Conservation (phyloP, 2,797 vertebrate genomes). For the Tapera naevia region DNA sequence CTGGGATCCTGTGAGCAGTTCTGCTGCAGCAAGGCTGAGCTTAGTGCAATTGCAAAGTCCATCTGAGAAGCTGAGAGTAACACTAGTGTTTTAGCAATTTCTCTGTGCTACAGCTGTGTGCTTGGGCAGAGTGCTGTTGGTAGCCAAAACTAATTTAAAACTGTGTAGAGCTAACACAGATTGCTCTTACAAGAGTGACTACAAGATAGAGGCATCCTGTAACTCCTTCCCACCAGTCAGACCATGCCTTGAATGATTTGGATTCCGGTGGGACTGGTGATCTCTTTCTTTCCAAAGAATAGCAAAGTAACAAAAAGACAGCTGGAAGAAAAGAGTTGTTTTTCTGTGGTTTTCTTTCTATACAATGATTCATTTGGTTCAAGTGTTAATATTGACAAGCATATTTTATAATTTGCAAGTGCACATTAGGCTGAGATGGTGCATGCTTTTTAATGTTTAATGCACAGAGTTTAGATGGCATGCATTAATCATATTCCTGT, state of each 20-base stretch:
- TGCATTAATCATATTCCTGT: conserved; percentile 45
- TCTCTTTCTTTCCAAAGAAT: background rate
- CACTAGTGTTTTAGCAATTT: rapidly evolving
- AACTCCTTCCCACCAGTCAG: background rate
- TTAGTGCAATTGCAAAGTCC: background rate
- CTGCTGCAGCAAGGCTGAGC: background rate
- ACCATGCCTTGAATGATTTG: background rate
- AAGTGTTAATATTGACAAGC: background rate
- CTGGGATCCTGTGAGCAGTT: background rate
- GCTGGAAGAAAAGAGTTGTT: background rate
- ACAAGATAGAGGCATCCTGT: background rate
- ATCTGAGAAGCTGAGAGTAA: background rate
- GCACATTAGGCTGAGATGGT: background rate
- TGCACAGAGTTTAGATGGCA: conserved; percentile 37
- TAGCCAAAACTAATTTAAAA: background rate
- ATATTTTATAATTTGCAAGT: background rate
- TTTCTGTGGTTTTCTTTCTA: background rate
- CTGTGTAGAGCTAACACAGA: background rate
- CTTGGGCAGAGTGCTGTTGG: rapidly evolving
- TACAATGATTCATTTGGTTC: background rate
- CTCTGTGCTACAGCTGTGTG: background rate
- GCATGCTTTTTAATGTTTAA: conserved; percentile 41
- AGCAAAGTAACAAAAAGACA: background rate
- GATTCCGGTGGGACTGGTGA: background rate
- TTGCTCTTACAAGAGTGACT: background rate